Evolutionary conservation across 1,140 invertebrate genomes (phyloP).

Genomic region (Galleria mellonella): DNA sequence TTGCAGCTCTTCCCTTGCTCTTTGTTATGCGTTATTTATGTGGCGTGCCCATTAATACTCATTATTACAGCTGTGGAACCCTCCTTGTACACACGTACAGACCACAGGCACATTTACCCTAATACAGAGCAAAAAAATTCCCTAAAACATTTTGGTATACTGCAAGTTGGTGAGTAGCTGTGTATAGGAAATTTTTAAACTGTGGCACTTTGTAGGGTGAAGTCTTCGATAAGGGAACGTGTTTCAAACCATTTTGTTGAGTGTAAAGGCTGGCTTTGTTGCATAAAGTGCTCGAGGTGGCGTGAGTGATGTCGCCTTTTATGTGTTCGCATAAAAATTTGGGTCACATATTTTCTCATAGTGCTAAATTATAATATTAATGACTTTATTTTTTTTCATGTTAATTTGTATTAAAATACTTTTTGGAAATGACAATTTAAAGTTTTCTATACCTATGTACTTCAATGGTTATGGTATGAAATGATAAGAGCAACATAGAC

Average conservation of each 20-base stretch:
- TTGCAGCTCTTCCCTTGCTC: slow-evolving; percentile 12
- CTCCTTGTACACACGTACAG: neutral
- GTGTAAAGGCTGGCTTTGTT: slow-evolving; percentile 11
- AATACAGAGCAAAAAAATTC: slow-evolving; percentile 3
- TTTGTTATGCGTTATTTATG: slow-evolving; percentile 33
- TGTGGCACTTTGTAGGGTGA: slow-evolving; percentile 4
- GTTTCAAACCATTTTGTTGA: slow-evolving; percentile 9
- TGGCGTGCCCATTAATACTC: slow-evolving; percentile 30
- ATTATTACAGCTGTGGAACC: slow-evolving; percentile 36
- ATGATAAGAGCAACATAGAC: too few species aligned
- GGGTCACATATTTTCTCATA: slow-evolving; percentile 11
- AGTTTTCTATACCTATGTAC: too few species aligned
- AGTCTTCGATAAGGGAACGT: slow-evolving; percentile 2
- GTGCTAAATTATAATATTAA: slow-evolving; percentile 8
- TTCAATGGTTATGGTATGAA: too few species aligned
- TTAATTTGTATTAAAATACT: too few species aligned
- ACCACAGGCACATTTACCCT: slow-evolving; percentile 7
- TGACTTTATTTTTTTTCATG: neutral
- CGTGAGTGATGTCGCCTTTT: slow-evolving; percentile 11
- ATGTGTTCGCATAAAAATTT: slow-evolving; percentile 11
- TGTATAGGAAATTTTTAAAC: slow-evolving; percentile 2
- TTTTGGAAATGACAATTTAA: too few species aligned
- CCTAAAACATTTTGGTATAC: neutral
- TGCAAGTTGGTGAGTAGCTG: neutral
- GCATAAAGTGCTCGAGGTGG: slow-evolving; percentile 14